These are phyloP conservation scores for Pempheris klunzingeri DNA, from an alignment of 2,797 vertebrate species.

Conservation along the genomic window DNA sequence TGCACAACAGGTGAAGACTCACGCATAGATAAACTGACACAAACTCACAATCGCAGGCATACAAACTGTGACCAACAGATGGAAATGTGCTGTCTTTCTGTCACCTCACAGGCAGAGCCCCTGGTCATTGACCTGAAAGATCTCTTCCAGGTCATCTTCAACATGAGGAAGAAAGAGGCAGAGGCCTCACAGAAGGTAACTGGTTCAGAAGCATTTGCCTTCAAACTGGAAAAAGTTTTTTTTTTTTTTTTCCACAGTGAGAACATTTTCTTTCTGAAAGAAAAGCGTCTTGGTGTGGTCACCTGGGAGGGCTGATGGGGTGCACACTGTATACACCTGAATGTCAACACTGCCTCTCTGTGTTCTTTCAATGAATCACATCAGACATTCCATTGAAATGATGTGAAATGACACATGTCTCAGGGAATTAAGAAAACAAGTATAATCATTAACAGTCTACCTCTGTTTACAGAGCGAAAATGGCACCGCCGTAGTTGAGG, in stretches of 20 bases:
- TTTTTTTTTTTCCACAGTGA: conserved; percentile 1
- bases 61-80: not conserved
- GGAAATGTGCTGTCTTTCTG: not conserved
- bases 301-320: conserved; percentile 26
- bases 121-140: conserved; percentile 96
- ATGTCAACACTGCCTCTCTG: conserved; percentile 71
- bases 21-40: not conserved
- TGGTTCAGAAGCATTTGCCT: not conserved
- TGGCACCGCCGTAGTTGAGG: conserved; percentile 85
- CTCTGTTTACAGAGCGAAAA: conserved; percentile 87
- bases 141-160: conserved; percentile 97
- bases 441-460: conserved; percentile 49
- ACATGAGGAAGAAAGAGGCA: conserved; percentile 92
- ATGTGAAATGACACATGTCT: conserved; percentile 52
- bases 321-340: conserved; percentile 9
- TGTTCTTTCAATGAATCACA: conserved; percentile 66
- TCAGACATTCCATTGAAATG: conserved; percentile 55
- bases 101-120: conserved; percentile 89
- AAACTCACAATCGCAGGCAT: not conserved
- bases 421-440: conserved; percentile 47
- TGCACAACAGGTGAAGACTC: conserved; percentile 90
- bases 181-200: conserved; percentile 86
- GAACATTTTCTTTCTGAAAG: conserved; percentile 55
- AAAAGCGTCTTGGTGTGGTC: conserved; percentile 40
- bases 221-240: conserved; percentile 16